Conservation (phyloP, 1,140 invertebrate genomes). For the Vollenhovia emeryi region DNA sequence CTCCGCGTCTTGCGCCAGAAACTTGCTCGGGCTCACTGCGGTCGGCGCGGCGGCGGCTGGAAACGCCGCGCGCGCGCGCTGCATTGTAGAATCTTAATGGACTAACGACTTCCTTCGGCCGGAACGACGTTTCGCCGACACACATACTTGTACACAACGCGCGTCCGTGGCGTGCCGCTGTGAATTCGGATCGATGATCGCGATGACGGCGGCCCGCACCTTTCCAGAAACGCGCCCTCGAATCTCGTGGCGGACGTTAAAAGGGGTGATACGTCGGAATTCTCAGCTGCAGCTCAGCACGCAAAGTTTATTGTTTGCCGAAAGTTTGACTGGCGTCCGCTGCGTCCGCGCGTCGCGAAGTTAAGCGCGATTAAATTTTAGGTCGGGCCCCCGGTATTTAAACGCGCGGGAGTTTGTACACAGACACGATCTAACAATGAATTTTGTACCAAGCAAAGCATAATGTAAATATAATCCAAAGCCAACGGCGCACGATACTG, state of each 20-base stretch:
- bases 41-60: constrained; percentile 19
- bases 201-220: not conserved
- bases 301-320: constrained; percentile 37
- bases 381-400: not conserved
- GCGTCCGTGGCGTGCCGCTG: not conserved
- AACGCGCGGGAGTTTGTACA: not conserved
- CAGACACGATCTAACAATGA: no score
- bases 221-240: not conserved
- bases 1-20: constrained; percentile 46
- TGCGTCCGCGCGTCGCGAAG: constrained; percentile 24
- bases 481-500: no score
- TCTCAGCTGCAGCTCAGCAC: not conserved
- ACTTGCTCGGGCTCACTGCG: constrained; percentile 39
- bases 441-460: no score
- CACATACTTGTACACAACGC: not conserved
- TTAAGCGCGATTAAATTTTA: constrained; percentile 50
- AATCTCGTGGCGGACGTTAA: not conserved
- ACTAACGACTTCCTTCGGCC: constrained; percentile 40
- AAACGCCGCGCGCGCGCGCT: constrained; percentile 29
- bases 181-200: constrained; percentile 45
- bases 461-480: no score
- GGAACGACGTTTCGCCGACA: constrained; percentile 8
- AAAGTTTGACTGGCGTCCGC: constrained; percentile 9
- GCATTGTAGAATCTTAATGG: constrained; percentile 53
- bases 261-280: constrained; percentile 37